Evolutionary conservation across 1,140 invertebrate species (phyloP).

Genomic region (Andrena cerasifolii): DNA sequence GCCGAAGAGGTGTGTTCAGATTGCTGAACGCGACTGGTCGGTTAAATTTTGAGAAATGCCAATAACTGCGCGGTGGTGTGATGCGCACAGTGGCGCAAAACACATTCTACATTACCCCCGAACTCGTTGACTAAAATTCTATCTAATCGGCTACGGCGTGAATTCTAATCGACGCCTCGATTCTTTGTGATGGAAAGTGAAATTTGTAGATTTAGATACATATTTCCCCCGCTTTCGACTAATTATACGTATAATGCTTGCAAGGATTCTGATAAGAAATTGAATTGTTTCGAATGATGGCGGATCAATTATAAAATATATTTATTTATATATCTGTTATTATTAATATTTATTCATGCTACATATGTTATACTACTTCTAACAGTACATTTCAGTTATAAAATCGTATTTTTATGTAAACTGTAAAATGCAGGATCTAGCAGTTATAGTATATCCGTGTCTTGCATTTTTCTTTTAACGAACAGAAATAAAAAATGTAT

Average conservation of each 20-base stretch:
- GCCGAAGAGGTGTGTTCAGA: slow-evolving; percentile 46
- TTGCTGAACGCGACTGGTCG: slow-evolving; percentile 17
- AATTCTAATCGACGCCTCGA: too few species aligned
- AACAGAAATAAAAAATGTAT: too few species aligned
- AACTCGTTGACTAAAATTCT: neutral
- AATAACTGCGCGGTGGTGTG: slow-evolving; percentile 46
- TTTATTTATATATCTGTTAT: neutral
- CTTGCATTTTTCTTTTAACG: too few species aligned
- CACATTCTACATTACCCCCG: slow-evolving; percentile 15
- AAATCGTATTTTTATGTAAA: too few species aligned
- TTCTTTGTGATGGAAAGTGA: too few species aligned
- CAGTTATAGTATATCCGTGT: too few species aligned
- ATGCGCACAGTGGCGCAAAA: slow-evolving; percentile 49
- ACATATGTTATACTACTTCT: too few species aligned
- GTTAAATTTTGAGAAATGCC: slow-evolving; percentile 32
- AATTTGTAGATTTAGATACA: neutral
- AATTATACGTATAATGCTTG: neutral
- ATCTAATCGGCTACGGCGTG: neutral
- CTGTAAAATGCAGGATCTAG: too few species aligned
- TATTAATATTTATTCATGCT: neutral
- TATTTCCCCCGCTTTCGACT: neutral
- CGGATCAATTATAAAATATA: neutral
- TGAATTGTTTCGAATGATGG: neutral
- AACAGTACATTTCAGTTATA: too few species aligned
- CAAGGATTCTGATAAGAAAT: neutral